phyloP scores from a whole-genome alignment of 2,113 vertebrate genomes.

The Ceyx melanurus region DNA sequence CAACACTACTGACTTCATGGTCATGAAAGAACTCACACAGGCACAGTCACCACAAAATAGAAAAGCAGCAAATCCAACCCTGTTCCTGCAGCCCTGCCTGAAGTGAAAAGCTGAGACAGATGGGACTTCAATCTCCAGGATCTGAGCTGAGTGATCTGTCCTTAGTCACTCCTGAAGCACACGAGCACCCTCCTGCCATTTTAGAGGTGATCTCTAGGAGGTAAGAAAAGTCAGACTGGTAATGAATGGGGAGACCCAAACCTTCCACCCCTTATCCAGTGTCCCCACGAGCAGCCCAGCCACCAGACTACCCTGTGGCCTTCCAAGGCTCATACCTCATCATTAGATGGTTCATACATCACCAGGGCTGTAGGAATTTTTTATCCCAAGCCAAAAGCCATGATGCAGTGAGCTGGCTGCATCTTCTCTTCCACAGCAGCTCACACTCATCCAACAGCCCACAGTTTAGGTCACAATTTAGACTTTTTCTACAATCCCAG shows the following conservation, averaged over 20 bases:
- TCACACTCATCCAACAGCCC: neutral
- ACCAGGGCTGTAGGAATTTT: neutral
- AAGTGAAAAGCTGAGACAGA: neutral
- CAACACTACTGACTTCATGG: neutral
- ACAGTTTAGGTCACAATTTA: neutral
- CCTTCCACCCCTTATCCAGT: neutral
- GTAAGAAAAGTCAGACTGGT: neutral
- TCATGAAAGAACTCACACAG: neutral
- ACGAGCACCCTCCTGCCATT: neutral
- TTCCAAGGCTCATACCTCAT: neutral
- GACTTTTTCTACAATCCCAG: neutral
- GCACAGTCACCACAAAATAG: rapidly evolving
- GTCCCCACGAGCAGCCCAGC: neutral
- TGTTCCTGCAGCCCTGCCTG: neutral
- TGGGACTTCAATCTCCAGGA: rapidly evolving
- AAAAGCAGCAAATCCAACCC: neutral
- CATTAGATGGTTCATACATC: too few species aligned
- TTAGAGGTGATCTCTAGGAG: neutral
- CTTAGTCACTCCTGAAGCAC: neutral
- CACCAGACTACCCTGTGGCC: rapidly evolving
- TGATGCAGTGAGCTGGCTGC: neutral
- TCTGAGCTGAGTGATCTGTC: neutral
- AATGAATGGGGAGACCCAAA: neutral
- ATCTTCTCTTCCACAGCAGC: neutral
- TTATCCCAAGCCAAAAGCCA: neutral